phyloP scores from a whole-genome alignment of 2,113 vertebrate species.

The Pteropus alecto region DNA sequence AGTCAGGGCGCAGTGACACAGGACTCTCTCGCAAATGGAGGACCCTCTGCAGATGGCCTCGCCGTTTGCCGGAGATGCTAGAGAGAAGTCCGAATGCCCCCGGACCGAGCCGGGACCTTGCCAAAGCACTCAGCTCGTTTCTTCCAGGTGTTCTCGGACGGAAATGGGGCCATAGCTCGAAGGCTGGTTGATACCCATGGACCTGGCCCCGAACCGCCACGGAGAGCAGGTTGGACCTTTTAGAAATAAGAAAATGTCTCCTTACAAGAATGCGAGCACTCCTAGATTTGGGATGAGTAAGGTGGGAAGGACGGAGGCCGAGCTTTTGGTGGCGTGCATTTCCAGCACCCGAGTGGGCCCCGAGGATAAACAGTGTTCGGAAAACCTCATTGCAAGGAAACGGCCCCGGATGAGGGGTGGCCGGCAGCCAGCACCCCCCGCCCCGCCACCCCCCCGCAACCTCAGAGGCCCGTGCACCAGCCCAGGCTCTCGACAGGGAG shows the following conservation, averaged over 20 bases:
- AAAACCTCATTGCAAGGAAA: no score
- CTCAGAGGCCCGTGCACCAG: background rate
- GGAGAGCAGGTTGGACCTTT: background rate
- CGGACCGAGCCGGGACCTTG: background rate
- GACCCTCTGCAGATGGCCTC: background rate
- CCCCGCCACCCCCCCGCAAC: no score
- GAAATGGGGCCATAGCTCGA: rapidly evolving
- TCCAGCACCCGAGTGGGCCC: background rate
- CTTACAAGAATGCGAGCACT: background rate
- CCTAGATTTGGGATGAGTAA: background rate
- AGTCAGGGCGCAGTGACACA: background rate
- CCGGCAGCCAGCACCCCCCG: background rate
- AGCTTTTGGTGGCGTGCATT: background rate
- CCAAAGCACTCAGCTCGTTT: rapidly evolving
- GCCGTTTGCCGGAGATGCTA: background rate
- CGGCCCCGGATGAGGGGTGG: background rate
- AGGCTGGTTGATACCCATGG: rapidly evolving
- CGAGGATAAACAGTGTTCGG: background rate
- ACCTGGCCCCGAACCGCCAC: rapidly evolving
- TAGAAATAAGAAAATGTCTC: background rate
- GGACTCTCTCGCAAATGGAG: rapidly evolving
- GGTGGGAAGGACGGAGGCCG: background rate
- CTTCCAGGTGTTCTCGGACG: background rate
- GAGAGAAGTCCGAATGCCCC: background rate
- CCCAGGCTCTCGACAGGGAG: background rate